Conservation (phyloP, 2,888 invertebrate species). For the Uloborus plumipes region DNA sequence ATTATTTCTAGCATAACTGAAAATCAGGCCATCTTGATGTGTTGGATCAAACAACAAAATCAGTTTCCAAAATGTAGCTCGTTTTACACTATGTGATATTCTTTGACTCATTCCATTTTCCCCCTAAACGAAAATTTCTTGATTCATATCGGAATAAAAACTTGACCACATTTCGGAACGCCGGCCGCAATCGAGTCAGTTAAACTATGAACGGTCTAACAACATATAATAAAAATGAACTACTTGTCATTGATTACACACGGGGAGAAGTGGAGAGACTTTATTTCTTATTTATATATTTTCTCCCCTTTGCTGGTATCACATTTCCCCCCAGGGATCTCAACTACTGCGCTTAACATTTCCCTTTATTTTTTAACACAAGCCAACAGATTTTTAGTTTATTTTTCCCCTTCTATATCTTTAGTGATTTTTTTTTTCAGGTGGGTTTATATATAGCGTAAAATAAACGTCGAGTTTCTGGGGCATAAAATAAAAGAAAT, state of each 20-base stretch:
- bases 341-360: slow-evolving; percentile 36
- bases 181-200: slow-evolving; percentile 33
- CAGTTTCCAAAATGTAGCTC: too few species aligned
- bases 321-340: slow-evolving; percentile 37
- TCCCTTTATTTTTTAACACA: slow-evolving; percentile 4
- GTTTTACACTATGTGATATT: too few species aligned
- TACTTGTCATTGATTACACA: slow-evolving; percentile 56
- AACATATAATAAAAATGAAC: slow-evolving; percentile 62
- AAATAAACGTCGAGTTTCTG: background rate
- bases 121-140: background rate
- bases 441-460: slow-evolving; percentile 15
- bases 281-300: slow-evolving; percentile 61
- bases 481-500: slow-evolving; percentile 57
- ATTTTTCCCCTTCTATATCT: slow-evolving; percentile 27
- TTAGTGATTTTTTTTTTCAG: slow-evolving; percentile 10
- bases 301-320: slow-evolving; percentile 30
- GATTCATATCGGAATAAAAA: slow-evolving; percentile 18
- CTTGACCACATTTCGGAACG: slow-evolving; percentile 40
- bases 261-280: slow-evolving; percentile 13
- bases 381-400: background rate
- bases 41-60: too few species aligned
- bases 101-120: too few species aligned
- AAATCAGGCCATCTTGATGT: too few species aligned
- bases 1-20: too few species aligned
- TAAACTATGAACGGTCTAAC: slow-evolving; percentile 54